These are phyloP conservation scores for Eremophila alpestris DNA, from an alignment of 2,797 vertebrate species.

Conservation along the genomic window DNA sequence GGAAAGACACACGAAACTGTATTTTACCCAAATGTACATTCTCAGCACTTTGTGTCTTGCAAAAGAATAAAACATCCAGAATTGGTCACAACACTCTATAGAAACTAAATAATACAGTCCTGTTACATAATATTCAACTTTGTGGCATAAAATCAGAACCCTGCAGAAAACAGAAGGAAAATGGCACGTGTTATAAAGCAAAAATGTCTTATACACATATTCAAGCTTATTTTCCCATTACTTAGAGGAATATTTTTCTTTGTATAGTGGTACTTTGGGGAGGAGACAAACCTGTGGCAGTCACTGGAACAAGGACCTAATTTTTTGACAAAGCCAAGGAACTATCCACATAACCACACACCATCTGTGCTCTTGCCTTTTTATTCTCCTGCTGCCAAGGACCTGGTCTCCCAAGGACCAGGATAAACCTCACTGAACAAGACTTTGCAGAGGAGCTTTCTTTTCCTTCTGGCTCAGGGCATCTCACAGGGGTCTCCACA, in stretches of 20 bases:
- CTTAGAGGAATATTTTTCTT: neutral
- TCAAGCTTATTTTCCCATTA: neutral
- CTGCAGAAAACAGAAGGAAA: neutral
- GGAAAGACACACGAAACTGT: neutral
- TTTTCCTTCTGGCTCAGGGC: neutral
- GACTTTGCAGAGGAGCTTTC: neutral
- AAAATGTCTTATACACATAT: neutral
- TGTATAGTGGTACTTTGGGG: neutral
- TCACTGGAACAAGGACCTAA: neutral
- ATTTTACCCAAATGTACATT: neutral
- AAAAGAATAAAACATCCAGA: neutral
- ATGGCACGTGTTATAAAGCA: neutral
- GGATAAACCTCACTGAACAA: neutral
- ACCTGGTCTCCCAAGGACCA: too few relatives aligned
- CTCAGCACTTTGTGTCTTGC: neutral
- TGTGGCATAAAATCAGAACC: neutral
- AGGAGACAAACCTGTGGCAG: neutral
- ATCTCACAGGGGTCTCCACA: neutral
- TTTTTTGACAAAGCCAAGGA: neutral
- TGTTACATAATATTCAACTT: neutral
- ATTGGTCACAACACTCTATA: neutral
- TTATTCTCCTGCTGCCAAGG: neutral
- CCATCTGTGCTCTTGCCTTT: neutral
- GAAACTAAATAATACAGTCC: neutral
- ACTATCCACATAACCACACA: neutral